Evolutionary conservation across 92 coral and sea anemone genomes (phyloP), one percentile per base, ranked within the genome.

Genomic region (Actinostola sp.): DNA sequence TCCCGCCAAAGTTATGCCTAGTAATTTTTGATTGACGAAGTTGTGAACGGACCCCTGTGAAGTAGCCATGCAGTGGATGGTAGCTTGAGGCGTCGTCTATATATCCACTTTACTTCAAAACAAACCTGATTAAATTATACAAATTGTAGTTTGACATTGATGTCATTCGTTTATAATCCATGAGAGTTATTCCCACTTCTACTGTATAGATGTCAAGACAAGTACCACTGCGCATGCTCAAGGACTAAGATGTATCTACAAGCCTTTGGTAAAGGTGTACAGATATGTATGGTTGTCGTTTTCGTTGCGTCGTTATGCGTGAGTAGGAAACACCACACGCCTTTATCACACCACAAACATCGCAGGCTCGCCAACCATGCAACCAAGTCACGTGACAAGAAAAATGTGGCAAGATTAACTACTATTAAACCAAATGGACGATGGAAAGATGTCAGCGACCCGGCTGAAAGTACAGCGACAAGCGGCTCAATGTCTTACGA

Each of bases 161-260:
- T n/a, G n/a, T n/a, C n/a, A n/a, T n/a, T n/a, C n/a, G n/a, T n/a
- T n/a, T n/a, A n/a, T n/a, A n/a, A n/a, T 39, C 45, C 7, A 39
- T 7, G 7, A 39, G 14, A 7, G 14, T 7, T 39, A 46, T 46
- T 64, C n/a, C 38, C 16, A 28, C 33, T 54, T 54, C 29, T 21
- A 7, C 16, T 67, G 33, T 26, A 6, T 45, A 67, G 73, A 36
- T 29, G 73, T 30, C 61, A 68, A 8, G 33, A 5, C 45, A 35
- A 50, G 74, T 34, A 36, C 26, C 41, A 12, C 39, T 64, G 23
- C 44, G 27, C 0, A 49, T 49, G 56, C 25, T 1, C 57, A 19
- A n/a, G 19, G 61, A 68, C 7, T 39, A 68, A 67, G 31, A 68
- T 68, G 74, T 34, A 56, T 20, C n/a, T 38, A 43, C 34, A 2